These are phyloP conservation scores for Cavia porcellus DNA, from an alignment of 2,113 vertebrate genomes.

Conservation along the genomic window DNA sequence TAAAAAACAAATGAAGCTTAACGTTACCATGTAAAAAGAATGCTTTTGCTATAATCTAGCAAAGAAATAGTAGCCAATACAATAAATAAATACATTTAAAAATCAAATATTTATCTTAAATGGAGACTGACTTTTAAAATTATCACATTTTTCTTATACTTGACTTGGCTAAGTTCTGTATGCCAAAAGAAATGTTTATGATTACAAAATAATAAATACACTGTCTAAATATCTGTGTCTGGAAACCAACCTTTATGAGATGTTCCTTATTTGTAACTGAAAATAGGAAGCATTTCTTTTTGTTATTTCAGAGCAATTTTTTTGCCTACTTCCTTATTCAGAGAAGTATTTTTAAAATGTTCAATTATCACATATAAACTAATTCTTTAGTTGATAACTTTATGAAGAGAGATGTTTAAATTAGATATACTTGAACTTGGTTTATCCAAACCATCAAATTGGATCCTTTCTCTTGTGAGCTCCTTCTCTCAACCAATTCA, in stretches of 20 bases:
- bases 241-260: conserved; percentile 37
- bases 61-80: conserved; percentile 33
- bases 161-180: conserved; percentile 18
- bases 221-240: conserved; percentile 21
- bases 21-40: conserved; percentile 44
- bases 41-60: conserved; percentile 33
- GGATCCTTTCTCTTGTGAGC: background rate
- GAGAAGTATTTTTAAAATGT: conserved; percentile 45
- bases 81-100: conserved; percentile 55
- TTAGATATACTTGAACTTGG: conserved; percentile 31
- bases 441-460: conserved; percentile 22
- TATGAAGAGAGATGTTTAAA: conserved; percentile 37
- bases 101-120: conserved; percentile 49
- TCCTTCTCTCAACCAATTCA: background rate
- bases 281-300: conserved; percentile 30
- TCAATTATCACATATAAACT: conserved; percentile 55
- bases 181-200: conserved; percentile 10
- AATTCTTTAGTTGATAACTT: background rate
- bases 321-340: conserved; percentile 36
- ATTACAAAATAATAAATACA: conserved; percentile 31
- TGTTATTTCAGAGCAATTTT: conserved; percentile 51
- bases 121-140: background rate
- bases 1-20: conserved; percentile 61
- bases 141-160: background rate
- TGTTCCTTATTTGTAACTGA: conserved; percentile 30